phyloP scores from a whole-genome alignment of 2,888 invertebrate genomes.

The Rhopalosiphum nymphaeae region DNA sequence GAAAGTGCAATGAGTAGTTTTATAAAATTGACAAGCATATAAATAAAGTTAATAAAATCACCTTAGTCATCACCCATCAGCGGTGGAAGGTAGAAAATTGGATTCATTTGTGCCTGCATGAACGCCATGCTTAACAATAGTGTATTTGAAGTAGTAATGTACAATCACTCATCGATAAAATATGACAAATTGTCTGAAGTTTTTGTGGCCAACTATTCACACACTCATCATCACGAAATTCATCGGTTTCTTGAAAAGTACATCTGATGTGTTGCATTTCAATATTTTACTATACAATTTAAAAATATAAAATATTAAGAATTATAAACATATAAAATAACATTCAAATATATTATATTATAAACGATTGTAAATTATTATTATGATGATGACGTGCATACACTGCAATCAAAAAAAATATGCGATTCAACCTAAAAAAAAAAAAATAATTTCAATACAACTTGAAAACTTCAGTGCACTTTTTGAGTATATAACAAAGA shows the following conservation, averaged over 20 bases:
- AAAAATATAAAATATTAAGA: too few relatives aligned
- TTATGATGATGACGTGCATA: not conserved
- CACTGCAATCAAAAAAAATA: not conserved
- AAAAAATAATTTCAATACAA: not conserved
- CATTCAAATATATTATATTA: not conserved
- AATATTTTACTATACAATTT: not conserved
- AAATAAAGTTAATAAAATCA: not conserved
- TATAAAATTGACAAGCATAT: not conserved
- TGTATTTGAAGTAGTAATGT: not conserved
- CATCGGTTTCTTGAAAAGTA: not conserved
- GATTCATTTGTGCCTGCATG: slow-evolving; percentile 26
- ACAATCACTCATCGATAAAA: slow-evolving; percentile 24
- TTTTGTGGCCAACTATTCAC: not conserved
- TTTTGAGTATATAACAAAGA: not conserved
- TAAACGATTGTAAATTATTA: not conserved
- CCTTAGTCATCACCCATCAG: too few relatives aligned
- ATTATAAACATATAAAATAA: not conserved
- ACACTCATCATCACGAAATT: not conserved
- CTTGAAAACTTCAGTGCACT: not conserved
- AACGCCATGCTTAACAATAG: not conserved
- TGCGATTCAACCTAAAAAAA: not conserved
- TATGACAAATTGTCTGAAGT: not conserved
- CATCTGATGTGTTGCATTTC: not conserved
- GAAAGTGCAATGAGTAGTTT: not conserved
- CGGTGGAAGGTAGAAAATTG: not conserved